phyloP scores from a whole-genome alignment of 2,797 vertebrate genomes.

The Podarcis siculus region DNA sequence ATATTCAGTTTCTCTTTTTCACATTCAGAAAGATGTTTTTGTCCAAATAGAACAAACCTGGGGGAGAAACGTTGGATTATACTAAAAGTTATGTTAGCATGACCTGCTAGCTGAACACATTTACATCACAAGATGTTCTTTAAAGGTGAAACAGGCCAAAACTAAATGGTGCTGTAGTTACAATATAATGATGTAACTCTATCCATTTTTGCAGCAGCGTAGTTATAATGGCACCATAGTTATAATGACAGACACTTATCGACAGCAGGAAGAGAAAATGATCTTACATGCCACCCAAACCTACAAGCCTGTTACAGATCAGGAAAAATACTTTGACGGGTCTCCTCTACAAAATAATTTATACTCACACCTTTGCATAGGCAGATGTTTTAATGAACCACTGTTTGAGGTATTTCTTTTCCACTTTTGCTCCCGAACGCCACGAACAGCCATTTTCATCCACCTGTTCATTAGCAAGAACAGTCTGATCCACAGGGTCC shows the following conservation, averaged over 20 bases:
- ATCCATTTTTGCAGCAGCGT: background rate
- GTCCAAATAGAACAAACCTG: background rate
- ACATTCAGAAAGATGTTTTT: background rate
- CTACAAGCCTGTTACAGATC: background rate
- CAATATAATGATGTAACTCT: background rate
- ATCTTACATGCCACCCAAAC: background rate
- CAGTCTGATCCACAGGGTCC: constrained; percentile 96
- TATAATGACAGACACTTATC: background rate
- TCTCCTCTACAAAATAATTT: background rate
- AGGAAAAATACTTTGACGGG: background rate
- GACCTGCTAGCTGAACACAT: background rate
- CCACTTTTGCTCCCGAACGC: constrained; percentile 96
- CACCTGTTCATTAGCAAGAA: constrained; percentile 97
- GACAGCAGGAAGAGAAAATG: background rate
- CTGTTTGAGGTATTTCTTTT: constrained; percentile 93
- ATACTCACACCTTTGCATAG: constrained; percentile 88
- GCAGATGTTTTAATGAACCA: constrained; percentile 98
- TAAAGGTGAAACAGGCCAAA: background rate
- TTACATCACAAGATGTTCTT: background rate
- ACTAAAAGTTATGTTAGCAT: background rate
- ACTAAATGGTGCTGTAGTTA: background rate
- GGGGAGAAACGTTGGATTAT: background rate
- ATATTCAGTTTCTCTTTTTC: background rate
- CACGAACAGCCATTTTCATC: constrained; percentile 92
- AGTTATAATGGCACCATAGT: background rate